Evolutionary conservation across 92 coral and sea anemone genomes (phyloP).

Genomic region (Actinernus sp.): DNA sequence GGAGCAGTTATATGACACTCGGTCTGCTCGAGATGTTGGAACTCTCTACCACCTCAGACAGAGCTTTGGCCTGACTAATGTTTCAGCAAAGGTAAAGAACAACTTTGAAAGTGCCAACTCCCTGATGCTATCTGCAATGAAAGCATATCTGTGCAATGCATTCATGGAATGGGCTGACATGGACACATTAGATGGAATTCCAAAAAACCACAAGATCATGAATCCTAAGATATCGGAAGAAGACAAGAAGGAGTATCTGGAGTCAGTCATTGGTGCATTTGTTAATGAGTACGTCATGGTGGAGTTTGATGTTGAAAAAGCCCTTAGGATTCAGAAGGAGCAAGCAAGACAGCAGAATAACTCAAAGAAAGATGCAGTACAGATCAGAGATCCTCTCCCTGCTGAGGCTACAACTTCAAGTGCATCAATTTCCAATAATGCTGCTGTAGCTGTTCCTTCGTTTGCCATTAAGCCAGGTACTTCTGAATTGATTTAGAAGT

Average conservation of each 20-base stretch:
- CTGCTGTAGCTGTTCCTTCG: no score
- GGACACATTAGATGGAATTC: conserved; percentile 23
- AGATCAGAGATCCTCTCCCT: no score
- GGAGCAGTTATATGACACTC: conserved; percentile 46
- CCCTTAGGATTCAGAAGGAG: background rate
- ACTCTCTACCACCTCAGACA: conserved; percentile 53
- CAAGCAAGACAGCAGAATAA: conserved; percentile 7
- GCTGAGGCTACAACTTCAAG: no score
- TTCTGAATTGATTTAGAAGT: no score
- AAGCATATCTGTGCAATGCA: conserved; percentile 52
- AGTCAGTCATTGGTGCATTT: conserved; percentile 31
- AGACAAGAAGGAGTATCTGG: conserved; percentile 7
- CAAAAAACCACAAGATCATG: conserved; percentile 11
- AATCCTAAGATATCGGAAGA: conserved; percentile 9
- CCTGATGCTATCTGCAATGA: conserved; percentile 45
- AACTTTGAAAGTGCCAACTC: conserved; percentile 41
- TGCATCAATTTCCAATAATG: no score
- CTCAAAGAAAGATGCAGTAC: no score
- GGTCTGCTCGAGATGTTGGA: conserved; percentile 57
- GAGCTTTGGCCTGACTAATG: conserved; percentile 57
- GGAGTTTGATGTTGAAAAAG: conserved; percentile 56
- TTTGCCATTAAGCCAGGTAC: no score
- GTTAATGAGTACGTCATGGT: conserved; percentile 59
- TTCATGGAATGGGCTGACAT: conserved; percentile 59
- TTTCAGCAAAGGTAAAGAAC: conserved; percentile 34